Evolutionary conservation across 2,888 invertebrate genomes (phyloP).

Genomic region (Bunonema sp.): DNA sequence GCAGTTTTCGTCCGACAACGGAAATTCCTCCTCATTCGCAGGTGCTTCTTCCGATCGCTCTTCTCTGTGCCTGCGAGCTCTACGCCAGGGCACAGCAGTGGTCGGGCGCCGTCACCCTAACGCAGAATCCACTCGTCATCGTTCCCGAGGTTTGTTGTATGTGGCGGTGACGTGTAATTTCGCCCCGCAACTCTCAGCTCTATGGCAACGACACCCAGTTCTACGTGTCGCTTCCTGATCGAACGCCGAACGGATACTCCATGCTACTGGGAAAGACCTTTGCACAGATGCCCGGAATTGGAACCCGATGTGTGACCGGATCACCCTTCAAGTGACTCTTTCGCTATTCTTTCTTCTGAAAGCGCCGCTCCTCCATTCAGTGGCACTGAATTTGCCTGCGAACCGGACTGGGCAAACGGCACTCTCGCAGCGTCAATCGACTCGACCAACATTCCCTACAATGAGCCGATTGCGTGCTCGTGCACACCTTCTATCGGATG

Average conservation of each 20-base stretch:
- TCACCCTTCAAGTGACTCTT: neutral
- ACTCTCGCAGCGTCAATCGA: too few species aligned
- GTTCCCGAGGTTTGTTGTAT: too few species aligned
- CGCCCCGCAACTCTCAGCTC: too few species aligned
- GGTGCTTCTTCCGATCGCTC: slow-evolving; percentile 18
- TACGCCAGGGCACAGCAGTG: slow-evolving; percentile 14
- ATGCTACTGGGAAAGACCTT: slow-evolving; percentile 7
- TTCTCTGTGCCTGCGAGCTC: slow-evolving; percentile 22
- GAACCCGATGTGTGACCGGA: slow-evolving; percentile 12
- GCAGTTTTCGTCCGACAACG: too few species aligned
- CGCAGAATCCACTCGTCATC: too few species aligned
- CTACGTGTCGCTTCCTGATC: too few species aligned
- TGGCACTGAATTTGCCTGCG: too few species aligned
- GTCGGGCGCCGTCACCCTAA: neutral
- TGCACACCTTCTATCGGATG: slow-evolving; percentile 17
- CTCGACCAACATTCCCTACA: slow-evolving; percentile 17
- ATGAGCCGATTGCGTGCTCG: slow-evolving; percentile 16
- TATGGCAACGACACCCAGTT: slow-evolving; percentile 22
- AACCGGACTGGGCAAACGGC: slow-evolving; percentile 2
- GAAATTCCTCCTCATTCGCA: too few species aligned
- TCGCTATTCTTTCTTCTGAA: neutral
- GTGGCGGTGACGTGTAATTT: too few species aligned
- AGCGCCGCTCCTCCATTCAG: neutral
- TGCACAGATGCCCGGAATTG: slow-evolving; percentile 14
- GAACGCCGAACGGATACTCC: too few species aligned